These are phyloP conservation scores for Stomatorhinus ivindoensis DNA, from an alignment of 2,113 vertebrate species.

Conservation along the genomic window DNA sequence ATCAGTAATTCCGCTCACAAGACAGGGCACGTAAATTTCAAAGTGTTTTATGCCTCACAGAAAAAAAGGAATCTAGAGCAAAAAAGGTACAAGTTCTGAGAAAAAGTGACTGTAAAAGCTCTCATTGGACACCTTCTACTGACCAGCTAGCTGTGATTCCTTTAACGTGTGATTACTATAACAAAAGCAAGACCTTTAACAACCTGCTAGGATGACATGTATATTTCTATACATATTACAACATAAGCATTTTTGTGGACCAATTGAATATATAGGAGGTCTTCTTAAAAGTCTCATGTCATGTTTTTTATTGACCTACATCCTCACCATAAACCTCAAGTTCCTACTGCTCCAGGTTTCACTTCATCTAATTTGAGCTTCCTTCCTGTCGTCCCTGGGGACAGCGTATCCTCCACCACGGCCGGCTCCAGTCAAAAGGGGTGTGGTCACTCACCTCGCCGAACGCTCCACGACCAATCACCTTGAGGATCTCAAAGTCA, in stretches of 20 bases:
- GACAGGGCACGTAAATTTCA: not conserved
- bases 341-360: not conserved
- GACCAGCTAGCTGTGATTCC: not conserved
- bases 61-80: not conserved
- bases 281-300: not conserved
- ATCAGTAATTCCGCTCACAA: not conserved
- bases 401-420: not conserved
- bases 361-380: not conserved
- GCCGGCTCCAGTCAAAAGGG: not conserved
- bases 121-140: not conserved
- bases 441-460: constrained; percentile 35
- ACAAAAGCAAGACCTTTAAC: not conserved
- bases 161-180: not conserved
- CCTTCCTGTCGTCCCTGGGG: not conserved
- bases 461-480: constrained; percentile 44
- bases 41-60: not conserved
- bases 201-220: not conserved
- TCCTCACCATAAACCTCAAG: not conserved
- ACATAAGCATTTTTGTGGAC: not conserved
- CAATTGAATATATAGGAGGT: not conserved
- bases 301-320: not conserved
- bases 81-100: not conserved
- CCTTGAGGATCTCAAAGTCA: constrained; percentile 44
- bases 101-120: not conserved
- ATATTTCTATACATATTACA: not conserved